These are phyloP conservation scores for Rhizomys pruinosus DNA, from an alignment of 2,113 vertebrate species.

Conservation along the genomic window DNA sequence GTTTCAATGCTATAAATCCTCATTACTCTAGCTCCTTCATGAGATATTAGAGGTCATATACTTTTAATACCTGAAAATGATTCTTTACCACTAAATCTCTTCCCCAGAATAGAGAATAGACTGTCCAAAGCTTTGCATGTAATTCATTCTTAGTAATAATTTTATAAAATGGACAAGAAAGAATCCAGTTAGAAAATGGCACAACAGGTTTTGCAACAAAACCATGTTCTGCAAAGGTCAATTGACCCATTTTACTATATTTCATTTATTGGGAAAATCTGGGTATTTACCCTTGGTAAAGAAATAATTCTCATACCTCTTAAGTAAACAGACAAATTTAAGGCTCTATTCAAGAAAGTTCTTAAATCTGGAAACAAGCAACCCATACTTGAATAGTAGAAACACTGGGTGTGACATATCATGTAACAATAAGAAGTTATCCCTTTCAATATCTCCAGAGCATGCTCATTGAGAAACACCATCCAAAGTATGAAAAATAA, in stretches of 20 bases:
- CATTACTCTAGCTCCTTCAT: neutral
- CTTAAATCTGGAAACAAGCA: neutral
- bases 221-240: neutral
- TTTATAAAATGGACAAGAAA: neutral
- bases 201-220: neutral
- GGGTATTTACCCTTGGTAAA: neutral
- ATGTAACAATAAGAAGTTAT: neutral
- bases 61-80: neutral
- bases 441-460: neutral
- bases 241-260: neutral
- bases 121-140: neutral
- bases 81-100: neutral
- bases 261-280: constrained; percentile 45
- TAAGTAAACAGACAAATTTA: neutral
- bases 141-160: neutral
- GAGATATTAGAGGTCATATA: neutral
- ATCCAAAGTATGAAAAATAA: neutral
- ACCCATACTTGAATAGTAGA: neutral
- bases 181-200: neutral
- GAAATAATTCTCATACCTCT: neutral
- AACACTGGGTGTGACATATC: neutral
- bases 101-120: neutral
- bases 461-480: constrained; percentile 10
- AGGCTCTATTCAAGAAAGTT: neutral
- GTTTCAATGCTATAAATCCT: neutral